Conservation (phyloP, 2,797 vertebrate species). For the Syncerus caffer region DNA sequence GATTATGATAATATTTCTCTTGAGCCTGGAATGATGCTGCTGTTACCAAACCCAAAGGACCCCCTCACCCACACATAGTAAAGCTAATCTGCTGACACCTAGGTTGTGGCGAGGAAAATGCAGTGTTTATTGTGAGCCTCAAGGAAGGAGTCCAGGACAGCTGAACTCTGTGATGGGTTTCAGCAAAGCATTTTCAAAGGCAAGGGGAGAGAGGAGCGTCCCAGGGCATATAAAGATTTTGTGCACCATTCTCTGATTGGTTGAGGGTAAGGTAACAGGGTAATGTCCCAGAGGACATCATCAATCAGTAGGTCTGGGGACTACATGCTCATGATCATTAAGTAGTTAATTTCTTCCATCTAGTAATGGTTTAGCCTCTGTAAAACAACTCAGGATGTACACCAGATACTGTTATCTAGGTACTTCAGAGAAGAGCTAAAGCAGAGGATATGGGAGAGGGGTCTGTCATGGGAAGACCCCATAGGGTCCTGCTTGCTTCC, state of each 20-base stretch:
- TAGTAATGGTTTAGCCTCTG: neutral
- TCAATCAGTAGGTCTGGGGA: neutral
- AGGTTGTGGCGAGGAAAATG: neutral
- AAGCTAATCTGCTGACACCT: neutral
- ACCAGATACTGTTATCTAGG: neutral
- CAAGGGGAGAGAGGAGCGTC: neutral
- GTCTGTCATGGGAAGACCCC: neutral
- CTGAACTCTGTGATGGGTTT: neutral
- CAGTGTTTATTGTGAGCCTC: neutral
- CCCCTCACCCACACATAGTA: accelerated
- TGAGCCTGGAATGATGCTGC: neutral
- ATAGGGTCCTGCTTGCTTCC: neutral
- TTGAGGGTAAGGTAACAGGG: neutral
- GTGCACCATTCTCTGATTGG: neutral
- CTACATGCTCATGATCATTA: neutral
- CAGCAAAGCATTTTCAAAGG: neutral
- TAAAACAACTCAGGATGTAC: neutral
- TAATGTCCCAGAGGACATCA: neutral
- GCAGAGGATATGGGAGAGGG: neutral
- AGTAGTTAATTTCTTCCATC: neutral
- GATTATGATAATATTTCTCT: neutral
- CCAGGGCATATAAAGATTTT: too few relatives aligned
- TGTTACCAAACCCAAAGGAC: neutral
- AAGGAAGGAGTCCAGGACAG: neutral
- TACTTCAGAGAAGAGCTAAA: neutral